Percentiles rank a stretch among this genome's conserved stretches.
These are phyloP conservation scores for Alexandromys oeconomus DNA, from an alignment of 2,797 vertebrate genomes.

Conservation along the genomic window DNA sequence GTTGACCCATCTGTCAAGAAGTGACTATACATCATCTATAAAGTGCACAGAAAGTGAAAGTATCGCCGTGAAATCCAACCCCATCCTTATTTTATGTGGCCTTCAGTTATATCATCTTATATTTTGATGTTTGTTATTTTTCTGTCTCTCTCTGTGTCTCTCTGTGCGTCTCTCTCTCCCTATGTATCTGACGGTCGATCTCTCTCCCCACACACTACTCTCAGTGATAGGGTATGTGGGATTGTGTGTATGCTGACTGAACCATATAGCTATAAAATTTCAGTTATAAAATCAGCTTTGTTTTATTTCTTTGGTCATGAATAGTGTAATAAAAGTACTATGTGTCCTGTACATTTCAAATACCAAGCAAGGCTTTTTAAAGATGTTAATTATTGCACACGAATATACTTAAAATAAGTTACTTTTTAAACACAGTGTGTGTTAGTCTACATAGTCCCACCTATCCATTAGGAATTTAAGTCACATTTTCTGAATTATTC, in stretches of 20 bases:
- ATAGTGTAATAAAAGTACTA: neutral
- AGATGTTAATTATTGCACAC: conserved; percentile 38
- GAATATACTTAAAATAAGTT: conserved; percentile 58
- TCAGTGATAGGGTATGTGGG: no score
- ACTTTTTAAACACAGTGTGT: conserved; percentile 48
- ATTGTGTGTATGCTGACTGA: neutral
- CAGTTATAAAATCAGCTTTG: conserved; percentile 44
- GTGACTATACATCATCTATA: neutral
- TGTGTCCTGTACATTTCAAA: conserved; percentile 40
- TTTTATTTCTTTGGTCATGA: conserved; percentile 45
- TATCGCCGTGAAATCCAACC: neutral
- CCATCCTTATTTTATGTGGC: neutral
- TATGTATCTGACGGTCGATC: neutral
- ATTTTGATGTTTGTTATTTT: neutral
- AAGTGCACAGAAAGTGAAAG: neutral
- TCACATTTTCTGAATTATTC: conserved; percentile 71
- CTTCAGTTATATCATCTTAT: neutral
- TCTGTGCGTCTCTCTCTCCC: neutral
- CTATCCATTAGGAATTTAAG: conserved; percentile 55
- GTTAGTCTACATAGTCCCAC: neutral
- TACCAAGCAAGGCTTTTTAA: neutral
- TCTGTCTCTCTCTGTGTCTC: neutral
- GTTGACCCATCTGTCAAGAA: neutral
- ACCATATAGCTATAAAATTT: neutral
- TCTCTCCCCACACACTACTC: neutral